Evolutionary conservation across 1,140 invertebrate genomes (phyloP), one percentile per base, ranked within the genome.

Genomic region (Dermatophagoides farinae): DNA sequence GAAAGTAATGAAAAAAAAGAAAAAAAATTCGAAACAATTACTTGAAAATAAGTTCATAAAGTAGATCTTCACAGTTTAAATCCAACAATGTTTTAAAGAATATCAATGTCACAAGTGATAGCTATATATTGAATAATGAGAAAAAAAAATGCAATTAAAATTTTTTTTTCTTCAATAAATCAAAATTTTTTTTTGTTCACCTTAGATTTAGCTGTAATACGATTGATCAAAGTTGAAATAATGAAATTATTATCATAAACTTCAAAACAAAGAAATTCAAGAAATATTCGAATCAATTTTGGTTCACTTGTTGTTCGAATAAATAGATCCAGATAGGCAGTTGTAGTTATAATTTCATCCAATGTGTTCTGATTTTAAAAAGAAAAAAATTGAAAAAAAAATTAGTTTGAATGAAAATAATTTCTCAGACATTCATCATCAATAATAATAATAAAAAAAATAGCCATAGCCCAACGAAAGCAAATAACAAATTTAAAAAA

Each of bases 21-120:
- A 37, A 23, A 20, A 37, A 52, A 25, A 25, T 10, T 57, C 23
- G 40, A 57, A 43, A 4, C 18, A 37, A 67, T 69, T 69, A 84
- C 73, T 82, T 84, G 64, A 91, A 82, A 52, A 95, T 79, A 31
- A 95, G 74, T 69, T 92, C 87, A 66, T 93, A 76, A 84, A 96
- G 89, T n/a, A 96, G 79, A 71, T 97, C 93, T 74, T 97, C 93
- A 73, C 88, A 96, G 70, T 93, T 88, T 46, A 97, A 73, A 67
- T 89, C 82, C 25, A 97, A 76, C 57, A 97, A 72, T 0, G 89
- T 92, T 71, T 89, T 83, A 70, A 97, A 88, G 10, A 97, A 69
- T 0, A 86, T 82, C 64, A 97, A 71, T 0, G 90, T 89, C 1
- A 93, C 87, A 62, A 95, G 77, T 65, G 86, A 88, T 10, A 97